A percentile compares a stretch with the other conserved stretches of the same genome.
These are phyloP conservation scores for Smutsia gigantea DNA, from an alignment of 2,797 vertebrate species.

Conservation along the genomic window DNA sequence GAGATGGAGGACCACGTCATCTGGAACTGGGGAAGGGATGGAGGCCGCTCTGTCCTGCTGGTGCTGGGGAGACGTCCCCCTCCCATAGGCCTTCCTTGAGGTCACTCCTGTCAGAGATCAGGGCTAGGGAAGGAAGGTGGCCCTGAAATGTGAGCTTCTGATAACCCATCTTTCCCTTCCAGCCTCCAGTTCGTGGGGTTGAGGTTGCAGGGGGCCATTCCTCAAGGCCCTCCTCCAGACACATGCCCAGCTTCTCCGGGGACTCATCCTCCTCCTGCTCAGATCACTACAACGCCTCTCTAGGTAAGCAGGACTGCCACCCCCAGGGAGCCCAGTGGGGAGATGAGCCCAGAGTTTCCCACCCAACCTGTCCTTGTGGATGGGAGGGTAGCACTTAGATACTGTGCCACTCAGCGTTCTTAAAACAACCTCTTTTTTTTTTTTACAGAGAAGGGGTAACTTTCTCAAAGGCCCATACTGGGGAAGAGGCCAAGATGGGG, in stretches of 20 bases:
- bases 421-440: not conserved
- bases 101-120: not conserved
- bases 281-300: slow-evolving; percentile 90
- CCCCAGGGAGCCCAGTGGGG: not conserved
- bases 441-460: not conserved
- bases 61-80: too few relatives aligned
- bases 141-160: not conserved
- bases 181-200: slow-evolving; percentile 92
- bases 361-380: not conserved
- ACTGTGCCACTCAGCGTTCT: not conserved
- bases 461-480: too few relatives aligned
- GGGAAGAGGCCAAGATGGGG: not conserved
- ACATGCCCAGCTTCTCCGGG: slow-evolving; percentile 89
- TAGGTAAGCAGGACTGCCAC: slow-evolving; percentile 86
- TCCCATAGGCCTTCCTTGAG: not conserved
- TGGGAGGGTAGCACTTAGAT: not conserved
- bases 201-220: slow-evolving; percentile 83
- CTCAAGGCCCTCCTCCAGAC: slow-evolving; percentile 81
- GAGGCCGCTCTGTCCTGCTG: too few relatives aligned
- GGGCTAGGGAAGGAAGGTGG: not conserved
- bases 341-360: not conserved
- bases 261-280: slow-evolving; percentile 89
- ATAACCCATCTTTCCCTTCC: slow-evolving; percentile 47
- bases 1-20: rapidly evolving
- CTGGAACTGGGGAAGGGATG: not conserved